Percentiles rank a stretch among this genome's conserved stretches.
These are phyloP conservation scores for Aspidoscelis tigris DNA, from an alignment of 2,113 vertebrate genomes.

Conservation along the genomic window DNA sequence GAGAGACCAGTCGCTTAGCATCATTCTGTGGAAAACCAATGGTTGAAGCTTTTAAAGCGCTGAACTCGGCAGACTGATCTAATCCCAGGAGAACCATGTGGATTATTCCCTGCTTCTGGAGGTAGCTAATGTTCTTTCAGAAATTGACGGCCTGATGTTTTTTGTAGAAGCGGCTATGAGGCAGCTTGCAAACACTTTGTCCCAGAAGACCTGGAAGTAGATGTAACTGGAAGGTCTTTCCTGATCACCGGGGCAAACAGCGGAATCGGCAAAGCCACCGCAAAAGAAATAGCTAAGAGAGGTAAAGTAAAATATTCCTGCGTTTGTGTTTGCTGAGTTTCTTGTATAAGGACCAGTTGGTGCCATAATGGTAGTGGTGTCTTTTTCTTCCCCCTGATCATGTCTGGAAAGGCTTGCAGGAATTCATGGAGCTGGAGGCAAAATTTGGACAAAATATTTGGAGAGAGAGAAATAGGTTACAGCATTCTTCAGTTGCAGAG, in stretches of 20 bases:
- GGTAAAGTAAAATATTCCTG: conserved; percentile 56
- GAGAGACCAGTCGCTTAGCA: too few species aligned
- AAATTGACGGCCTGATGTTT: conserved; percentile 5
- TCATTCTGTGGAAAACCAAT: too few species aligned
- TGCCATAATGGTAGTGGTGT: neutral
- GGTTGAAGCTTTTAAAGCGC: too few species aligned
- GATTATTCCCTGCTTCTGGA: too few species aligned
- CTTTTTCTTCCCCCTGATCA: neutral
- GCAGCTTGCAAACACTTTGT: conserved; percentile 77
- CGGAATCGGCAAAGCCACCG: conserved; percentile 82
- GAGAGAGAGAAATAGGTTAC: neutral
- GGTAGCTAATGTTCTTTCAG: rapidly evolving
- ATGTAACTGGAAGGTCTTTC: conserved; percentile 77
- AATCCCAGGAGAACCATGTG: too few species aligned
- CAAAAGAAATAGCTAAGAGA: conserved; percentile 78
- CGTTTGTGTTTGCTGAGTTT: neutral
- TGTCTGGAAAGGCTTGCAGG: too few species aligned
- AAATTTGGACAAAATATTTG: neutral
- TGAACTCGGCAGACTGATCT: too few species aligned
- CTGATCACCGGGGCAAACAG: conserved; percentile 83
- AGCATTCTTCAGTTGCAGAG: neutral
- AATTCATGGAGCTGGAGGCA: too few species aligned
- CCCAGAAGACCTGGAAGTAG: conserved; percentile 78
- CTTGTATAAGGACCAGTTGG: neutral
- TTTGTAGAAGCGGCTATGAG: conserved; percentile 79